These are phyloP conservation scores for Neodiprion pinetum DNA, from an alignment of 1,140 invertebrate genomes.

Conservation along the genomic window DNA sequence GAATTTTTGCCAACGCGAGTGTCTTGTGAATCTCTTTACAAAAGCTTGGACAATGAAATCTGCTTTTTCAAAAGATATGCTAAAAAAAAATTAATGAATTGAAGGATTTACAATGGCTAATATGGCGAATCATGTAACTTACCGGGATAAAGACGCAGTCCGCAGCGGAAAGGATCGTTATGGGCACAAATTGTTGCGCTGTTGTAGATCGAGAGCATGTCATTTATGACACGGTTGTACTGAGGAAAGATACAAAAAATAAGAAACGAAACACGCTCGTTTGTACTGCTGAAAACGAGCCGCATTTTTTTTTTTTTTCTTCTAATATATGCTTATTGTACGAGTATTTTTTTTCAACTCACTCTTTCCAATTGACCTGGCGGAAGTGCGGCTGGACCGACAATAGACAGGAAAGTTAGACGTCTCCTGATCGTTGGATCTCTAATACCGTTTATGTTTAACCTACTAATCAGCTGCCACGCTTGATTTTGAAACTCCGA, in stretches of 20 bases:
- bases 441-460: constrained; percentile 68
- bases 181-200: constrained; percentile 85
- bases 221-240: constrained; percentile 86
- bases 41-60: too few relatives aligned
- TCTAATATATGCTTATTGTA: neutral
- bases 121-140: constrained; percentile 27
- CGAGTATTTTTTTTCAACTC: constrained; percentile 45
- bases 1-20: too few relatives aligned
- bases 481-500: constrained; percentile 81
- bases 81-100: neutral
- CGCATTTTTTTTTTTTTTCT: neutral
- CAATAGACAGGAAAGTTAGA: constrained; percentile 77
- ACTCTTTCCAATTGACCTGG: constrained; percentile 85
- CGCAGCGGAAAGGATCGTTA: constrained; percentile 82
- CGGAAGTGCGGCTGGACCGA: constrained; percentile 84
- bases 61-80: too few relatives aligned
- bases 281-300: neutral
- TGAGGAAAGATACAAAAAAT: constrained; percentile 47
- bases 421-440: constrained; percentile 77
- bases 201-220: constrained; percentile 89
- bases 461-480: constrained; percentile 75
- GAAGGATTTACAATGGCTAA: too few relatives aligned
- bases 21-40: too few relatives aligned
- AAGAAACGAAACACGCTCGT: neutral
- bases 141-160: constrained; percentile 83